phyloP scores from a whole-genome alignment of 2,797 vertebrate species.

The Malacoraja senta region DNA sequence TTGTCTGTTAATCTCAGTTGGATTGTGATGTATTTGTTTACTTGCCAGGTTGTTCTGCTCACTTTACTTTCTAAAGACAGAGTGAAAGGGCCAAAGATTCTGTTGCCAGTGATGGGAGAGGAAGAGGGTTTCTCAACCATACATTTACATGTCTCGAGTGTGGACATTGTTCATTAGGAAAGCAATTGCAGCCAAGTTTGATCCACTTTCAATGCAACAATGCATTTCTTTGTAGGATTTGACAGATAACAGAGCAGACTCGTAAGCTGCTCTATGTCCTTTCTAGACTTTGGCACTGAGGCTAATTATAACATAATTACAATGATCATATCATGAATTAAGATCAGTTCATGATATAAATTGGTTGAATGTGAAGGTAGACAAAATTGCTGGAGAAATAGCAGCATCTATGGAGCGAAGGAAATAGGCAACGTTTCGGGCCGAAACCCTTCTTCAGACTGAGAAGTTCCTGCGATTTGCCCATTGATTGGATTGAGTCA shows the following conservation, averaged over 20 bases:
- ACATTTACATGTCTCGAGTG: background rate
- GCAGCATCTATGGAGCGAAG: too few relatives aligned
- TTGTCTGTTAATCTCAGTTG: background rate
- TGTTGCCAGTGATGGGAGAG: background rate
- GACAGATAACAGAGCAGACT: background rate
- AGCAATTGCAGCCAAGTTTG: background rate
- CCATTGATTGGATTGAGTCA: background rate
- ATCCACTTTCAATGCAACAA: background rate
- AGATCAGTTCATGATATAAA: background rate
- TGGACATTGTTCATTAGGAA: background rate
- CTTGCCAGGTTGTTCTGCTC: constrained; percentile 1
- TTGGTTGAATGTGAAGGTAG: background rate
- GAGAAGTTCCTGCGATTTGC: background rate
- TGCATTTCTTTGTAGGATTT: background rate
- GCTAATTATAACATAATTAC: background rate
- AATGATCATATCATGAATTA: background rate
- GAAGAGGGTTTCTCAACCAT: background rate
- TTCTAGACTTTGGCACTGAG: background rate
- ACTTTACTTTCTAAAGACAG: background rate
- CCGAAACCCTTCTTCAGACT: too few relatives aligned
- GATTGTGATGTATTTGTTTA: background rate
- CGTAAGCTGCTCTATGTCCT: background rate
- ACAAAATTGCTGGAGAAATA: too few relatives aligned
- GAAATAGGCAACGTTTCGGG: too few relatives aligned
- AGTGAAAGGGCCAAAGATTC: background rate